Evolutionary conservation across 1,140 invertebrate genomes (phyloP), one percentile per base, ranked within the genome.

Genomic region (Batillaria attramentaria): DNA sequence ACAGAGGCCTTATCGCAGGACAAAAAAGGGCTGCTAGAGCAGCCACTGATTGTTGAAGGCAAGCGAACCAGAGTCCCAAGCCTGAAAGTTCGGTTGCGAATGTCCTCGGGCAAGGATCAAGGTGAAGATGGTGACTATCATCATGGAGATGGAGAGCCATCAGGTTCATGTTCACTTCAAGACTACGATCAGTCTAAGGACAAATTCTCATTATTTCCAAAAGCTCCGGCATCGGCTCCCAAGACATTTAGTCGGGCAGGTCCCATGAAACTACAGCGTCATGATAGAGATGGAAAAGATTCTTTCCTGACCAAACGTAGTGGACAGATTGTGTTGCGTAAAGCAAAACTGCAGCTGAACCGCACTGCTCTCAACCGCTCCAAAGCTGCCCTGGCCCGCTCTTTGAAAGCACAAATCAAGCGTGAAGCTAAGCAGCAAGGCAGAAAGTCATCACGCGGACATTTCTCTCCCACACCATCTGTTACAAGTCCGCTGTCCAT

Each of bases 31-130:
- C 46, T 46, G n/a, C 57, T 88, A 70, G 89, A 91, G 42, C 84
- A 86, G 77, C 89, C 89, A 20, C 80, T 91, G n/a, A 86, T 91
- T 72, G 81, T 89, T 3, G 87, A 89, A 80, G 90, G 90, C 28
- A 91, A 91, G 73, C 79, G 90, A 37, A 83, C 86, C 20, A 86
- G 89, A 75, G 90, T 90, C 79, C 89, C 90, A 16, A 89, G 88
- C 78, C 83, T 87, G 18, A 89, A 88, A 42, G 75, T 90, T 72
- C 77, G 87, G 54, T 72, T 86, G 50, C 42, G 31, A 65, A 79
- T 46, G 70, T 16, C 24, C n/a, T 46, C 8, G 41, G 37, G 6
- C 41, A 42, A 13, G 54, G 37, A 6, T 20, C 73, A 70, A 18
- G 35, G 54, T 16, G 69, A 73, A 57, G 39, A 24, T 33, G n/a